Evolutionary conservation across 2,888 invertebrate species (phyloP).

Genomic region (Bimastos eiseni): DNA sequence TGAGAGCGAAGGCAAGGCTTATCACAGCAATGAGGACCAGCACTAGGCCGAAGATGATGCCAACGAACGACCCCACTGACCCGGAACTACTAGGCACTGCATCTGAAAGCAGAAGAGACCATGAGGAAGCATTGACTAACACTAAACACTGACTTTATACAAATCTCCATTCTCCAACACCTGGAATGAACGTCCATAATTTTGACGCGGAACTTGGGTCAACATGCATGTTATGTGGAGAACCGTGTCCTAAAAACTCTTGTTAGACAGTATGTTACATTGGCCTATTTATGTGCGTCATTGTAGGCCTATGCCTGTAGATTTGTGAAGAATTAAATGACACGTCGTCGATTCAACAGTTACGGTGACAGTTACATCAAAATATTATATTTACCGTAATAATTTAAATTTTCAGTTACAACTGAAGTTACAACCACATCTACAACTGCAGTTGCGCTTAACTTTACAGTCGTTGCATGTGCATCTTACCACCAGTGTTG

Average conservation of each 20-base stretch:
- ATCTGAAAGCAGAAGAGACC: neutral
- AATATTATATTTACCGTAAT: no score
- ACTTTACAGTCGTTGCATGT: neutral
- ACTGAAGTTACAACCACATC: neutral
- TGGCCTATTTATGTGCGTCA: no score
- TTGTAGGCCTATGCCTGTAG: no score
- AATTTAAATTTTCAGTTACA: neutral
- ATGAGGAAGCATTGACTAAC: neutral
- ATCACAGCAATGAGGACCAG: neutral
- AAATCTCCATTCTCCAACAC: neutral
- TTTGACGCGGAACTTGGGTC: no score
- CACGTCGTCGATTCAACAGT: neutral
- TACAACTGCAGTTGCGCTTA: neutral
- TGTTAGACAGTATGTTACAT: no score
- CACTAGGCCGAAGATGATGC: neutral
- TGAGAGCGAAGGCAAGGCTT: neutral
- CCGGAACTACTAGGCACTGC: constrained; percentile 14
- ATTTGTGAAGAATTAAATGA: no score
- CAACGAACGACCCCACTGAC: neutral
- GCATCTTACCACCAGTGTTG: constrained; percentile 18
- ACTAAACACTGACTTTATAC: neutral
- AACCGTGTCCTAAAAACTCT: no score
- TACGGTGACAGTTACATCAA: neutral
- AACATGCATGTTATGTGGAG: no score
- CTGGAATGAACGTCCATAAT: no score